phyloP scores from a whole-genome alignment of 2,797 vertebrate genomes.

The Chanos chanos region DNA sequence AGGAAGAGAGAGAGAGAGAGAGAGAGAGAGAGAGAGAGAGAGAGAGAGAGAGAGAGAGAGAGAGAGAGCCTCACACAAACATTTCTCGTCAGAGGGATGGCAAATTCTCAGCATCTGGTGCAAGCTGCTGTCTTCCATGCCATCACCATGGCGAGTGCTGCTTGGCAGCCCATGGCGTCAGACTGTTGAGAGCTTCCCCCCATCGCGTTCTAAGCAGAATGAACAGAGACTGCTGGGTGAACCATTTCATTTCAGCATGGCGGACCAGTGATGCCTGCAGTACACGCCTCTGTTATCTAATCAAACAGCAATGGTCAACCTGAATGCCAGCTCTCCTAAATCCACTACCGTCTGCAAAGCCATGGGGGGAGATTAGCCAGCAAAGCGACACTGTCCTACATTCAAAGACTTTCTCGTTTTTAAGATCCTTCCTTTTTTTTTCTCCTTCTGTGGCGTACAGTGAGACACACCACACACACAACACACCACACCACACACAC shows the following conservation, averaged over 20 bases:
- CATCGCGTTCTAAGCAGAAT: constrained; percentile 64
- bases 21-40: too few species aligned
- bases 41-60: too few species aligned
- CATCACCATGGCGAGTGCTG: constrained; percentile 55
- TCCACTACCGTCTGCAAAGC: constrained; percentile 71
- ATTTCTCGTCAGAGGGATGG: constrained; percentile 55
- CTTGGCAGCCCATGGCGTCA: constrained; percentile 59
- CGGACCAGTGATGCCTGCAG: constrained; percentile 68
- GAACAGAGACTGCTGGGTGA: constrained; percentile 54
- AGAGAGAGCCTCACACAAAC: constrained; percentile 55
- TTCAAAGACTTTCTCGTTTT: constrained; percentile 71
- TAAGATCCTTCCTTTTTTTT: constrained; percentile 66
- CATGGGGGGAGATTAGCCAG: constrained; percentile 73
- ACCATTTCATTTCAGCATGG: constrained; percentile 69
- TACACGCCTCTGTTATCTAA: constrained; percentile 74
- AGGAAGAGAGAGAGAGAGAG: constrained; percentile 61
- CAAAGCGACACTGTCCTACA: constrained; percentile 70
- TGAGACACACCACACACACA: constrained; percentile 13
- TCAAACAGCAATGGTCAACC: constrained; percentile 76
- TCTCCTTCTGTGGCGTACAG: constrained; percentile 65
- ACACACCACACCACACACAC: background rate
- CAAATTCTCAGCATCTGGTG: constrained; percentile 77
- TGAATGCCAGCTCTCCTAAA: constrained; percentile 72
- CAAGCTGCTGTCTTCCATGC: constrained; percentile 62
- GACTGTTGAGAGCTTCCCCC: constrained; percentile 65